Percentiles rank a stretch among this genome's conserved stretches.
These are phyloP conservation scores for Sterna hirundo DNA, from an alignment of 2,113 vertebrate genomes.

Conservation along the genomic window DNA sequence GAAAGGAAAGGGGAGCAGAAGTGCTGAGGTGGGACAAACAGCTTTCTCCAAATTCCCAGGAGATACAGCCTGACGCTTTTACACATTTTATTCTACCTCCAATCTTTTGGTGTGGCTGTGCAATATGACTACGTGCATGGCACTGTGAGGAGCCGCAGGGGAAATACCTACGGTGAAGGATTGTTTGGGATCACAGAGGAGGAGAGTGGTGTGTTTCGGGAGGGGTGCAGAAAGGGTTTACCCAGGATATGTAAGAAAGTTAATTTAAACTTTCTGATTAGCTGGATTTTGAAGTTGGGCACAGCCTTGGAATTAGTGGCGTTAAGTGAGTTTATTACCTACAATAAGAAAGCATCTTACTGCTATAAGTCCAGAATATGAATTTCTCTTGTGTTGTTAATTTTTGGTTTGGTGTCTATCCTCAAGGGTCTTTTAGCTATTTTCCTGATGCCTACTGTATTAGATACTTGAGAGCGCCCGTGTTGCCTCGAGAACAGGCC, in stretches of 20 bases:
- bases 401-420: not conserved
- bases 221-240: not conserved
- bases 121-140: fast-evolving
- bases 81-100: not conserved
- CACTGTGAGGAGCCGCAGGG: not conserved
- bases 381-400: not conserved
- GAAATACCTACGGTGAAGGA: not conserved
- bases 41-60: not conserved
- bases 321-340: not conserved
- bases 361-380: not conserved
- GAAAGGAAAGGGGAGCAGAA: not conserved
- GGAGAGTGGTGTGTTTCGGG: not conserved
- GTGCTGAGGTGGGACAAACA: not conserved
- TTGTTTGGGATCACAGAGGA: not conserved
- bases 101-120: not conserved
- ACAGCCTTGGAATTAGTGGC: not conserved
- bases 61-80: not conserved
- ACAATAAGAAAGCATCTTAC: not conserved
- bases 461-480: not conserved
- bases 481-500: not conserved
- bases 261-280: not conserved
- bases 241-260: not conserved
- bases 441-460: not conserved
- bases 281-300: not conserved
- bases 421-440: not conserved